Base-by-base conservation (phyloP, 2,113 vertebrate species). In the Tetraodon nigroviridis region DNA sequence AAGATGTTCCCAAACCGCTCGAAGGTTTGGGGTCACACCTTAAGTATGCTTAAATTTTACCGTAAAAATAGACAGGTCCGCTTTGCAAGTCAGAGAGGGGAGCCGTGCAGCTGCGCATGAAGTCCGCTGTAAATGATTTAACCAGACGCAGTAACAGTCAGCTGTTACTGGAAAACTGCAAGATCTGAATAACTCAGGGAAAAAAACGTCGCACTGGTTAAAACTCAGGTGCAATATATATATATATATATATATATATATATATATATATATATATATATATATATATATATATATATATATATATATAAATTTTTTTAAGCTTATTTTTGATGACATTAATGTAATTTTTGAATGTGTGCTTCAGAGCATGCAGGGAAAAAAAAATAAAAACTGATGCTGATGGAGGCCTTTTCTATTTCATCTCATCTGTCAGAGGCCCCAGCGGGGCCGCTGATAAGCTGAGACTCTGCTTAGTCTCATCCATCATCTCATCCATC, bases 321-420 rank as follows among this genome's bases (percentile, higher is more conserved):
- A 40, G n/a, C 44, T 47, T 44, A 58, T 37, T 55, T n/a, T 46
- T 20, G 15, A 72, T 67, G 73, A 64, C 63, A n/a, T n/a, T n/a
- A 61, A 18, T 54, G 64, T 48, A 21, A 16, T 46, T 46, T 67
- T 24, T 55, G 41, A 46, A 66, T 58, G 70, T 55, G 32, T 58
- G 55, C 63, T 51, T 18, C 47, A 37, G 51, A 64, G 67, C 55
- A 40, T 69, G 42, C 53, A 61, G 63, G 66, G 8, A 10, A 21
- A 20, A 67, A 72, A 81, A 77, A 81, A 77, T 46, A 52, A 32
- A 44, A 75, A 68, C 60, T 75, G 67, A 78, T 76, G 81, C 80
- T 63, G 75, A 77, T 85, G 84, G 67, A 69, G 50, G 54, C 61
- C 49, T 41, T 17, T 67, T 60, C 20, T 51, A 42, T 62, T 71